phyloP scores from a whole-genome alignment of 2,113 vertebrate genomes.

The Kryptolebias marmoratus region DNA sequence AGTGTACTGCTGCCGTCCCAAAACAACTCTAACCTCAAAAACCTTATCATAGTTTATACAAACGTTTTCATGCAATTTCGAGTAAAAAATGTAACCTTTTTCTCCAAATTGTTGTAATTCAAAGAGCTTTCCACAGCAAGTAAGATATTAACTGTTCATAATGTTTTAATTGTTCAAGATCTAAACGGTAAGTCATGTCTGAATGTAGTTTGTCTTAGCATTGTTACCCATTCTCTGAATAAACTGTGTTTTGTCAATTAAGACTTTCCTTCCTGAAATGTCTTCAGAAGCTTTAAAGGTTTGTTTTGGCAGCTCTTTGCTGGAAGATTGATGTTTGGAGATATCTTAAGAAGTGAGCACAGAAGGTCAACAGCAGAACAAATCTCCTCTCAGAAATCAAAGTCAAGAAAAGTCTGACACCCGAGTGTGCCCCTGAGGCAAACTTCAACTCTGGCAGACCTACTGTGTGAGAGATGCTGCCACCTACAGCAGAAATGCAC shows the following conservation, averaged over 20 bases:
- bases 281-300: constrained; percentile 12
- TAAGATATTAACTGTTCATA: no score
- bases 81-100: no score
- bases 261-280: constrained; percentile 10
- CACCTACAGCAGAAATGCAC: constrained; percentile 70
- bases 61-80: no score
- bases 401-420: constrained; percentile 50
- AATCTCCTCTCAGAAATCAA: constrained; percentile 53
- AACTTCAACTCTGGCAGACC: constrained; percentile 51
- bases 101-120: no score
- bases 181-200: no score
- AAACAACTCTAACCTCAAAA: no score
- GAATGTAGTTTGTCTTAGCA: no score
- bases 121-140: no score
- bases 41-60: no score
- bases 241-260: background rate
- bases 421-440: constrained; percentile 57
- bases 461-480: constrained; percentile 62
- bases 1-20: no score
- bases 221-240: background rate
- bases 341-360: constrained; percentile 20
- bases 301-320: constrained; percentile 18
- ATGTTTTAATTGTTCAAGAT: no score
- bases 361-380: constrained; percentile 49
- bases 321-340: constrained; percentile 34